These are phyloP conservation scores for Bufo gargarizans DNA, from an alignment of 2,113 vertebrate species.

Conservation along the genomic window DNA sequence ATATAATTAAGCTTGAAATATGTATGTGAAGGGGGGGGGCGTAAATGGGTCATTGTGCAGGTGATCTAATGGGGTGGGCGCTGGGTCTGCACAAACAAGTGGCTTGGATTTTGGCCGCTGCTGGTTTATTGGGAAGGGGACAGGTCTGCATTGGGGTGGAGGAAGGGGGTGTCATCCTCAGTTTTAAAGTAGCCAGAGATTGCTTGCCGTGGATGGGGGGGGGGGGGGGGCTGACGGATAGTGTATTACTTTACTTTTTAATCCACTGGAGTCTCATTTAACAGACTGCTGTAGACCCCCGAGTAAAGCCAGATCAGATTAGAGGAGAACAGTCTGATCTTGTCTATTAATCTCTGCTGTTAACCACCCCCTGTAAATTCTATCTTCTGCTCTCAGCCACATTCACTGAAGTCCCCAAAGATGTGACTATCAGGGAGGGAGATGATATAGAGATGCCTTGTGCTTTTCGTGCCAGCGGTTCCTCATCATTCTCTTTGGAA, in stretches of 20 bases:
- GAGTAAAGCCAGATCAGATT: constrained; percentile 42
- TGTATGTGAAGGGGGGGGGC: background rate
- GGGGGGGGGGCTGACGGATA: background rate
- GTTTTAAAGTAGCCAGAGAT: constrained; percentile 36
- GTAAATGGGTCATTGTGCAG: background rate
- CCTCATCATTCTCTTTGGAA: constrained; percentile 90
- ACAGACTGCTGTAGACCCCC: background rate
- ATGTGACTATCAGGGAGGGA: constrained; percentile 91
- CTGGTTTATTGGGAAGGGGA: background rate
- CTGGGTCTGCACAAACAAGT: background rate
- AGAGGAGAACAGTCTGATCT: constrained; percentile 12
- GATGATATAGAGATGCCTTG: constrained; percentile 97
- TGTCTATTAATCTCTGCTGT: constrained; percentile 56
- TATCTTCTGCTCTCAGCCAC: constrained; percentile 76
- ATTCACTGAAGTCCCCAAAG: constrained; percentile 94
- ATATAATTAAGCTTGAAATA: background rate
- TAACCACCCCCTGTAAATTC: constrained; percentile 69
- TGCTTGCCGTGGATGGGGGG: constrained; percentile 20
- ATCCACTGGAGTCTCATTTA: constrained; percentile 55
- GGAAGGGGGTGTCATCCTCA: constrained; percentile 1
- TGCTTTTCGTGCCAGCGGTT: constrained; percentile 87
- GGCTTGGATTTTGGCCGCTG: background rate
- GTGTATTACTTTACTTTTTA: constrained; percentile 48
- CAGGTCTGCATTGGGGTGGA: background rate
- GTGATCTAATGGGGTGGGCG: background rate